Base-by-base conservation (phyloP, 1,140 invertebrate species). In the Drosophila dunni region DNA sequence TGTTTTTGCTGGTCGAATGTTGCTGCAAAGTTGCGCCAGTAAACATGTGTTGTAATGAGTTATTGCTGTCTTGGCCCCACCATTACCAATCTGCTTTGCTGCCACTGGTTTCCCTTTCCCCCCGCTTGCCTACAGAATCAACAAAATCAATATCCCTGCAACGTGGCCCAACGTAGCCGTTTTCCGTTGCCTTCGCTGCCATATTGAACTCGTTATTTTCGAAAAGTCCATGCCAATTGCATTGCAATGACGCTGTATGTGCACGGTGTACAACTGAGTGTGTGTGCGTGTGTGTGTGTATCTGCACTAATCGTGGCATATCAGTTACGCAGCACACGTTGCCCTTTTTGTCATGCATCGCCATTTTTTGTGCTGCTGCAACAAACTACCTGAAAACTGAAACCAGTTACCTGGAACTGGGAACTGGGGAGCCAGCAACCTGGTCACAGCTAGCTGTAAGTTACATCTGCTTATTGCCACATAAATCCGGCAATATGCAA, bases 391-490 rank as follows among this genome's bases (percentile, higher is more conserved):
- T 54, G 29, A 46, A 17, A 20, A 48, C 57, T 48, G 66, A 53
- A 36, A 53, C 29, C 53, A 29, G 24, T 29, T 29, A 29, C 24
- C 24, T 29, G 24, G 6, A 29, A 29, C 24, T n/a, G n/a, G 24
- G 6, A 29, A 29, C 24, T 29, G 24, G 24, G 24, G 6, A 3
- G 4, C 0, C 24, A 5, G 24, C 3, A 29, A 29, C 24, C 24
- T 29, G 24, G 24, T 29, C 24, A 5, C 24, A 6, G 24, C 4
- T 29, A 29, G 6, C 24, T 62, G 83, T 71, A 76, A 72, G 82
- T 84, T 90, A 70, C 84, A 88, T 88, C 85, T 90, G 78, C 84
- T 89, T 88, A 88, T 88, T 89, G 84, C 84, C 84, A 84, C 80
- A 89, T 88, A 88, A 88, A 88, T 88, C 84, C 83, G 51, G 68